Base-by-base conservation (phyloP, 1,140 invertebrate species). In the Nymphalis io region DNA sequence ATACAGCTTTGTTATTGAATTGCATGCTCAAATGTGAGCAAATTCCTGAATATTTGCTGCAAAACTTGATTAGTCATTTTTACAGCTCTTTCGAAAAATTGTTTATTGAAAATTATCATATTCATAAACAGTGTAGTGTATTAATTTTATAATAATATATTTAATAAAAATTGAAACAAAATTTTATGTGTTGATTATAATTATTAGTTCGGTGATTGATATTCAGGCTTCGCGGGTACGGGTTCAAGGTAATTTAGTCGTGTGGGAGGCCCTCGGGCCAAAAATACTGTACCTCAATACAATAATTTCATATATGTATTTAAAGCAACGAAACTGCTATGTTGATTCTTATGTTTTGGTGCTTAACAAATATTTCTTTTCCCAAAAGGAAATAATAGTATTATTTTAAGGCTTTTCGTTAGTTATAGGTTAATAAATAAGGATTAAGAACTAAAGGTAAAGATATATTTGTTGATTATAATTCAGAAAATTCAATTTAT, bases 181-280 rank as follows among this genome's bases (percentile, higher is more conserved):
- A 16, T 21, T 23, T 8, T 10, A 33, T 55, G 21, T 55, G 13
- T 2, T 23, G 51, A 55, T 55, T 55, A 55, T 55, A 46, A 51
- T 60, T 60, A 39, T 60, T 27, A 74, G 51, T 64, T 65, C 21
- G 63, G 65, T 80, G 73, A 78, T 83, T 78, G 74, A 79, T 83
- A 83, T 81, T 80, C 71, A 78, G 76, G 72, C 68, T 76, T 76
- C 46, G 71, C 66, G 60, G 69, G 60, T 38, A 27, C 64, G 70
- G 73, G 82, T 85, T 85, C 81, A 82, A 85, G 80, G 82, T 62
- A 46, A 46, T 20, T 16, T 2, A 44, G 27, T 33, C 59, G 74
- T 23, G 63, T 71, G 51, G 68, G 73, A 71, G 73, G 68, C 42
- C 61, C 60, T 39, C 27, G 33, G 44, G 57, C 42, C 46, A 53